Percentiles rank a stretch among this genome's conserved stretches.
phyloP scores from a whole-genome alignment of 2,888 invertebrate species.

The Polyploca ridens region DNA sequence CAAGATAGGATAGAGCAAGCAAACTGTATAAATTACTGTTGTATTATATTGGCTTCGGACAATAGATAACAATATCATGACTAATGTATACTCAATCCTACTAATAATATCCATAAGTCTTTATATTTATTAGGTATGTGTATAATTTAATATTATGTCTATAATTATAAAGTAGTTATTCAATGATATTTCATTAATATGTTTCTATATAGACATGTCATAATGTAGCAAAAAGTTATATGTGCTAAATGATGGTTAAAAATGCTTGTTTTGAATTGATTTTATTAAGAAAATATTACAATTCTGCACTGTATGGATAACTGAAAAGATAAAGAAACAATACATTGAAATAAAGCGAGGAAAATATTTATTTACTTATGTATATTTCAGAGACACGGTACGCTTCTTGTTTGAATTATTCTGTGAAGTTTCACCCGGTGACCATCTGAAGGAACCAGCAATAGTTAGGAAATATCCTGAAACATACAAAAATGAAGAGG shows the following conservation, averaged over 20 bases:
- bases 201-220: no score
- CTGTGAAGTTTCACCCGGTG: conserved; percentile 90
- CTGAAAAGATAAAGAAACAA: neutral
- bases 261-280: no score
- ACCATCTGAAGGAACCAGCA: conserved; percentile 85
- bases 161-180: no score
- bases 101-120: neutral
- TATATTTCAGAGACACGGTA: conserved; percentile 88
- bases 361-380: no score
- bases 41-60: neutral
- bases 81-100: neutral
- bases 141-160: no score
- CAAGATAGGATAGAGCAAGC: neutral
- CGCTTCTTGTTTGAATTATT: conserved; percentile 92
- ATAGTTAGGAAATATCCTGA: conserved; percentile 94
- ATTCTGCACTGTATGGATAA: no score
- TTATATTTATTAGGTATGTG: no score
- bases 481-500: conserved; percentile 92
- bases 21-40: neutral
- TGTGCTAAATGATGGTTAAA: no score
- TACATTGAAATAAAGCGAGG: no score
- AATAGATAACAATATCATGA: conserved; percentile 4
- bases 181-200: no score
- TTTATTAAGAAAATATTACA: no score
- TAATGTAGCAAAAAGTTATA: no score